Evolutionary conservation across 2,797 vertebrate genomes (phyloP).

Genomic region (Heteromormyrus szaboi): DNA sequence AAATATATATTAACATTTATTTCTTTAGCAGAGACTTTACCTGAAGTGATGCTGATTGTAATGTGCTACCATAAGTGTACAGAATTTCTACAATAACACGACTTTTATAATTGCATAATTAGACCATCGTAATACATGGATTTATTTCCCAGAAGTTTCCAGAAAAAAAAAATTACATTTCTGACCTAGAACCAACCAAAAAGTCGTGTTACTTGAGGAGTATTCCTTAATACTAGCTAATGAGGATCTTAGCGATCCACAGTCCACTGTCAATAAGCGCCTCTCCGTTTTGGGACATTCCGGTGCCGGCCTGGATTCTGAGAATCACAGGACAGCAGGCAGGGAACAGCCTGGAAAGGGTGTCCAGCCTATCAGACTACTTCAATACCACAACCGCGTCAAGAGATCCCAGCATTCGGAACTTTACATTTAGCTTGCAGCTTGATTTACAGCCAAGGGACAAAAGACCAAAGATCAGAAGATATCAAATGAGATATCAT

Average conservation of each 20-base stretch:
- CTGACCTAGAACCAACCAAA: background rate
- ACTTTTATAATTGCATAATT: background rate
- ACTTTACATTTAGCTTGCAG: background rate
- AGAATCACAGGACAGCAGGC: background rate
- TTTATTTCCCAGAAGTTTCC: background rate
- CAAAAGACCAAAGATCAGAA: background rate
- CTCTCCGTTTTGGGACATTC: background rate
- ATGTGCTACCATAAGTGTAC: background rate
- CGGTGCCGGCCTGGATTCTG: background rate
- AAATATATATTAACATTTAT: background rate
- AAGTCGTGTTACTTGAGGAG: background rate
- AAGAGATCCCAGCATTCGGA: background rate
- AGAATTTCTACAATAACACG: background rate
- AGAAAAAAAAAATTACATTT: background rate
- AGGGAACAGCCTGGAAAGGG: background rate
- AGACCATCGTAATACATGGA: background rate
- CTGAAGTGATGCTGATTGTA: background rate
- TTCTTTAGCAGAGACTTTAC: background rate
- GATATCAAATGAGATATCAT: background rate
- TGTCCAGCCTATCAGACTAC: background rate
- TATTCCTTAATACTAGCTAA: background rate
- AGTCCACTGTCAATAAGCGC: background rate
- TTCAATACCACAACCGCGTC: background rate
- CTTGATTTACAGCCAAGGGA: background rate
- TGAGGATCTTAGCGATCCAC: background rate